Evolutionary conservation across 2,888 invertebrate species (phyloP).

Genomic region (Pristionchus mayeri): DNA sequence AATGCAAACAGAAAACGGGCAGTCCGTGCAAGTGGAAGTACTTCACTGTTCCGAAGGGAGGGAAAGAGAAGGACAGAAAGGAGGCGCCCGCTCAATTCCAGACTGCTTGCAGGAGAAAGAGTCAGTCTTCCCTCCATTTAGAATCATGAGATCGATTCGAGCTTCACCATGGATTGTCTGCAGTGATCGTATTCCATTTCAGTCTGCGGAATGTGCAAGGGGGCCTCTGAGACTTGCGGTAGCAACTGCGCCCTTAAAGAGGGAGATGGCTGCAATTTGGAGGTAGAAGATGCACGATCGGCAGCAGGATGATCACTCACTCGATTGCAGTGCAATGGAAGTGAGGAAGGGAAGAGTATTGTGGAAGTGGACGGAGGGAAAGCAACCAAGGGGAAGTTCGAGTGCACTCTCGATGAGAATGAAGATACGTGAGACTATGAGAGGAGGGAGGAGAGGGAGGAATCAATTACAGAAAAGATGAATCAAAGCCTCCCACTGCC

Average conservation of each 20-base stretch:
- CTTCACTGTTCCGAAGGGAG: neutral
- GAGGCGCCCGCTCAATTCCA: neutral
- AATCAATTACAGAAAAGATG: neutral
- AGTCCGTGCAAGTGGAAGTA: slow-evolving; percentile 19
- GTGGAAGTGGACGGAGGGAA: neutral
- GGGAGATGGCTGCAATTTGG: no score
- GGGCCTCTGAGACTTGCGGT: neutral
- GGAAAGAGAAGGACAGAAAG: neutral
- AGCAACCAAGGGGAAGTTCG: neutral
- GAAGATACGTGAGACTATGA: no score
- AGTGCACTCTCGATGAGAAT: neutral
- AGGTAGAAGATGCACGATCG: no score
- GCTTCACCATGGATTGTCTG: no score
- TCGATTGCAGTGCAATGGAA: no score
- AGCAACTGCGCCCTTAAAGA: no score
- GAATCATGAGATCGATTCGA: neutral
- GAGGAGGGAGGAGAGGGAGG: neutral
- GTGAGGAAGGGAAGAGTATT: neutral
- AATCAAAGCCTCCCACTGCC: neutral
- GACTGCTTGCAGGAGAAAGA: neutral
- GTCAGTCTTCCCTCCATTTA: neutral
- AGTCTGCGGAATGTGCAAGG: neutral
- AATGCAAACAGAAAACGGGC: neutral
- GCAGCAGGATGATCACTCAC: no score
- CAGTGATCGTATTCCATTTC: no score